Evolutionary conservation across 2,888 invertebrate genomes (phyloP).

Genomic region (Adelognathus sp.): DNA sequence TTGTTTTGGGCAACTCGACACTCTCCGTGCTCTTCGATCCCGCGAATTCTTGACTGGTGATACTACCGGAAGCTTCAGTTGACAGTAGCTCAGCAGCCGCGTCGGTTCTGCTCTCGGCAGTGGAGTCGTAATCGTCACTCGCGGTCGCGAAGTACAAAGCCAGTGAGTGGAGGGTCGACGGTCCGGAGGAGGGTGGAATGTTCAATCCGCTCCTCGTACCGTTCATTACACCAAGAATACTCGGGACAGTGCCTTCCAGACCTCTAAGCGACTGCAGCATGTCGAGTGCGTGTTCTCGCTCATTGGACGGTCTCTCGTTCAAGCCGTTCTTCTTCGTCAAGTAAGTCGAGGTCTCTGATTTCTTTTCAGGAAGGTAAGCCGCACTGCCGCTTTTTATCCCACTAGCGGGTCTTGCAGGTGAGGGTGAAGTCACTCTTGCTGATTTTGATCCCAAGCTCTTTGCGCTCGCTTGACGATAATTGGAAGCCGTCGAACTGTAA

Average conservation of each 20-base stretch:
- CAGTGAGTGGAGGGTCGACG: constrained; percentile 89
- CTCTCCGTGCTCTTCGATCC: constrained; percentile 55
- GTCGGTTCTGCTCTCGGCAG: constrained; percentile 76
- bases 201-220: constrained; percentile 85
- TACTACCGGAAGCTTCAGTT: background rate
- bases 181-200: constrained; percentile 88
- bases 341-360: constrained; percentile 60
- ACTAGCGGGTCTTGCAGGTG: constrained; percentile 46
- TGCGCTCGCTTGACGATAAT: constrained; percentile 44
- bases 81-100: constrained; percentile 56
- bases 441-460: constrained; percentile 57
- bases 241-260: constrained; percentile 82
- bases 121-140: constrained; percentile 81
- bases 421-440: constrained; percentile 6
- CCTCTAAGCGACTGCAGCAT: constrained; percentile 87
- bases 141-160: constrained; percentile 91
- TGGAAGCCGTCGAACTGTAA: constrained; percentile 60
- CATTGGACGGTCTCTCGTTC: constrained; percentile 76
- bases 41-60: constrained; percentile 23
- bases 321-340: constrained; percentile 60
- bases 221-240: constrained; percentile 69
- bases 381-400: constrained; percentile 63
- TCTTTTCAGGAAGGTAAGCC: constrained; percentile 71
- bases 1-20: constrained; percentile 83
- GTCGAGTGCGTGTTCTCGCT: constrained; percentile 87